phyloP scores from a whole-genome alignment of 2,113 vertebrate species.

The Ophthalmolycus amberensis region DNA sequence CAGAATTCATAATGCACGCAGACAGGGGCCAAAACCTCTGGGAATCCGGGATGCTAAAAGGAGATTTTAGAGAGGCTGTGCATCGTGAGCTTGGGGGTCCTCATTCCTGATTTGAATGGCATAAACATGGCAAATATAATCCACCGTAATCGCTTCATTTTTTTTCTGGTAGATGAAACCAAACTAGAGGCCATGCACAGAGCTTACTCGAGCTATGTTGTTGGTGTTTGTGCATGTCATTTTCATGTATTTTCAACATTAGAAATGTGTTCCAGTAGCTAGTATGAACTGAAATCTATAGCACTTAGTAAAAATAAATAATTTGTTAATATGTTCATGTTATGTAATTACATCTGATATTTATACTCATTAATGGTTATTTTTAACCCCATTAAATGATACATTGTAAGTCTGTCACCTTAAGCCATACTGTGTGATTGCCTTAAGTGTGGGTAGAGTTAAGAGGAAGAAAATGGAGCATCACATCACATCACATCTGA shows the following conservation, averaged over 20 bases:
- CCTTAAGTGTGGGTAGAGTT: too few species aligned
- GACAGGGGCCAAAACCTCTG: conserved; percentile 69
- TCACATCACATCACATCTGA: neutral
- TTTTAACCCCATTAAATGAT: conserved; percentile 1
- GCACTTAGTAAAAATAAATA: neutral
- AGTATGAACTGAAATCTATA: neutral
- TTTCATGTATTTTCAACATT: neutral
- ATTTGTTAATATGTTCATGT: neutral
- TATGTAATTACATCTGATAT: neutral
- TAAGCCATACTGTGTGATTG: neutral
- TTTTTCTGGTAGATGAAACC: conserved; percentile 74
- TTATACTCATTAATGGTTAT: neutral
- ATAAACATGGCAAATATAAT: conserved; percentile 79
- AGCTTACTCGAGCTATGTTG: conserved; percentile 37
- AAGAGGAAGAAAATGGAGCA: neutral
- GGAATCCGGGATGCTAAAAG: conserved; percentile 69
- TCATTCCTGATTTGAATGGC: conserved; percentile 77
- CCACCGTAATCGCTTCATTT: conserved; percentile 78
- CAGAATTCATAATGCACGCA: conserved; percentile 66
- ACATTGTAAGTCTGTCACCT: neutral
- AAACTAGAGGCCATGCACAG: conserved; percentile 59
- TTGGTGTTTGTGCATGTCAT: conserved; percentile 6
- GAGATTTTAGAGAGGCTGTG: conserved; percentile 72
- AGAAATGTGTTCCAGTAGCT: neutral
- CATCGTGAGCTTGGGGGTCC: conserved; percentile 66